Evolutionary conservation across 2,797 vertebrate species (phyloP).

Genomic region (Ambastaia sidthimunki): DNA sequence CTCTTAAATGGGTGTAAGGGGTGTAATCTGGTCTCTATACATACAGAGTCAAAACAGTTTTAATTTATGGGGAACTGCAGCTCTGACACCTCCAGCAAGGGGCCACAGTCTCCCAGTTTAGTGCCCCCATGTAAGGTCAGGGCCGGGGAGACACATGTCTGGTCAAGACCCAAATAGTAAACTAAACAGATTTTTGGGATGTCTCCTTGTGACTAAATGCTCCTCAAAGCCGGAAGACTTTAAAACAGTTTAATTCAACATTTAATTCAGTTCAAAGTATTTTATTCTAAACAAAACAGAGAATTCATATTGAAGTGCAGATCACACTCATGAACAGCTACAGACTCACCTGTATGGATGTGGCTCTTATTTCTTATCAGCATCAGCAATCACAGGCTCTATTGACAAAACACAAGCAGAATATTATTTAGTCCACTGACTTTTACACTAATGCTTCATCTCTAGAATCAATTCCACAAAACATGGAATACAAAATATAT

Average conservation of each 20-base stretch:
- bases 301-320: neutral
- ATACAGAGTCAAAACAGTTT: constrained; percentile 57
- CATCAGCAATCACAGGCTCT: constrained; percentile 70
- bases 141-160: constrained; percentile 61
- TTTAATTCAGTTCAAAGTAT: too few species aligned
- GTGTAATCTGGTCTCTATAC: constrained; percentile 70
- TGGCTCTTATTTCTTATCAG: constrained; percentile 74
- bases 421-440: too few species aligned
- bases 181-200: constrained; percentile 34
- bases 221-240: too few species aligned
- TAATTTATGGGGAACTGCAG: constrained; percentile 73
- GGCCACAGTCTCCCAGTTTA: constrained; percentile 75
- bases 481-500: too few species aligned
- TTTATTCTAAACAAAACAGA: too few species aligned
- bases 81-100: constrained; percentile 62
- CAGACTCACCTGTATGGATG: constrained; percentile 71
- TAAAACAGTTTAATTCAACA: too few species aligned
- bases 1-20: constrained; percentile 62
- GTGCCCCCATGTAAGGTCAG: constrained; percentile 76
- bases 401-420: constrained; percentile 56
- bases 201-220: too few species aligned
- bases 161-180: constrained; percentile 65
- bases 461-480: too few species aligned
- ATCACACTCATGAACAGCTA: neutral
- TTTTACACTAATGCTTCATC: too few species aligned